Evolutionary conservation across 1,140 invertebrate species (phyloP), one percentile per base, ranked within the genome.

Genomic region (Anthonomus grandis): DNA sequence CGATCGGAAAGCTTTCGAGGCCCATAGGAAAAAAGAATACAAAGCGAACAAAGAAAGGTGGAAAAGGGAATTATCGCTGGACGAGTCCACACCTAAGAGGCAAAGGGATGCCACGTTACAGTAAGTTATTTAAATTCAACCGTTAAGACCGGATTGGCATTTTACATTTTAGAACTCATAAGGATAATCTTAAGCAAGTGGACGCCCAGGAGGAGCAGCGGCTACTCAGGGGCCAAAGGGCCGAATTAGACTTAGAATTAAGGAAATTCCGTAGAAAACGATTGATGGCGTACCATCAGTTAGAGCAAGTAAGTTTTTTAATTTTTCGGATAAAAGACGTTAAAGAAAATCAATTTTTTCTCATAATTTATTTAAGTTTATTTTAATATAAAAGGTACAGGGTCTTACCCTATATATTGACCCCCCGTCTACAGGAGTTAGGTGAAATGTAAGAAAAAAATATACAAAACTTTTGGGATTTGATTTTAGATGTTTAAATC

Each of bases 21-120:
- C 87, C 53, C 90, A 94, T 67, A 92, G 95, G 76, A 97, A 98
- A 77, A 91, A 91, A 72, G 95, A 98, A 74, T 98, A 98, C 78
- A 99, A 99, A 78, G 87, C 87, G 38, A 97, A 93, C 72, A 98
- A 98, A 78, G 97, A 99, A 72, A 79, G 91, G 66, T 94, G 93
- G 86, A 98, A 94, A 84, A 85, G 90, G 70, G 92, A 95, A 74
- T 80, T 97, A 31, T 90, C 87, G 42, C 87, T 92, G 75, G 91
- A 94, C 71, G 90, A 93, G 71, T 86, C 89, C 23, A 95, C 93
- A 59, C 91, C 93, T 13, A 96, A 95, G 76, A 82, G 92, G 67
- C 91, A 94, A 75, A 81, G 90, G 63, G 94, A 97, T 71, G 90
- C 93, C 39, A 90, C 89, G 34, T 78, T 93, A 70, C 89, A 92